These are phyloP conservation scores for Yponomeuta cagnagella DNA, from an alignment of 2,888 invertebrate species.

Conservation along the genomic window DNA sequence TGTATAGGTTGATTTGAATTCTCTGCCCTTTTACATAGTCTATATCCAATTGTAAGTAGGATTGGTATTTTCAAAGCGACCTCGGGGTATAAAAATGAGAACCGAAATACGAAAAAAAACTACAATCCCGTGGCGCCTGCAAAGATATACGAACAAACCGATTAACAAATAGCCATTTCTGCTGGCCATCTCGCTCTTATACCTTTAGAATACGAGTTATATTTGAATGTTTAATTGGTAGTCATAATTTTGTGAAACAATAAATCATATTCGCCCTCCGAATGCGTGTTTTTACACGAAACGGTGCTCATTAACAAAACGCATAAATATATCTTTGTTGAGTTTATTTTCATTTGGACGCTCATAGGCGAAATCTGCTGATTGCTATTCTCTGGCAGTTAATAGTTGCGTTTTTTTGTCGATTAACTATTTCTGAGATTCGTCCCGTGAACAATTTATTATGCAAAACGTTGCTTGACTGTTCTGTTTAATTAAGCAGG, in stretches of 20 bases:
- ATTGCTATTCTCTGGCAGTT: conserved; percentile 3
- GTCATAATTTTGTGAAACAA: conserved; percentile 25
- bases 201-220: conserved; percentile 13
- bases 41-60: conserved; percentile 25
- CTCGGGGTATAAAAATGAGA: conserved; percentile 63
- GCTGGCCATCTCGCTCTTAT: neutral
- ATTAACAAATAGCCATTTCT: conserved; percentile 9
- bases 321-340: conserved; percentile 45
- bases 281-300: conserved; percentile 65
- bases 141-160: conserved; percentile 28
- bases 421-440: conserved; percentile 1
- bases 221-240: conserved; percentile 22
- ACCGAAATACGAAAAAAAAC: conserved; percentile 44
- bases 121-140: conserved; percentile 61
- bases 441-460: neutral
- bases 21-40: neutral
- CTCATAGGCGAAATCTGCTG: neutral
- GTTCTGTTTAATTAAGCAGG: neutral
- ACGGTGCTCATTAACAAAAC: conserved; percentile 51
- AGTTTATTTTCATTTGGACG: conserved; percentile 8
- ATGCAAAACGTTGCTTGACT: neutral
- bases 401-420: conserved; percentile 3
- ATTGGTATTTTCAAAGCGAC: conserved; percentile 54
- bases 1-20: neutral
- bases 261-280: conserved; percentile 67